Evolutionary conservation across 2,797 vertebrate species (phyloP), one percentile per base, ranked within the genome.

Genomic region (Percopsis omiscomaycus): DNA sequence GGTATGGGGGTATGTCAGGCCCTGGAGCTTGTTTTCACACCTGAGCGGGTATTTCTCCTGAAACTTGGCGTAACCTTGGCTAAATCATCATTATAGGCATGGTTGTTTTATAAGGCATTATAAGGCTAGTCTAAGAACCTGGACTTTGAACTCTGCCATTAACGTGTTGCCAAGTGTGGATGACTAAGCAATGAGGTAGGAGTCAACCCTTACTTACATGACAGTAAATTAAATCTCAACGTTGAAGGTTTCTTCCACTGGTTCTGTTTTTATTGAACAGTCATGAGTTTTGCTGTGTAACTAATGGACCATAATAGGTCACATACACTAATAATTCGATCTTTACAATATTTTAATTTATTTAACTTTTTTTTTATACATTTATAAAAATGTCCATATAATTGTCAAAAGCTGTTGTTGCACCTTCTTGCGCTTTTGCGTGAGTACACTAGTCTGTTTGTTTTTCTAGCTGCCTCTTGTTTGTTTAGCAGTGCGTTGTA

Each of bases 391-490:
- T n/a, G 37, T 61, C 30, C 3, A 58, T 4, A 44, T 16, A 3
- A 15, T 42, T 8, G 37, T 42, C 29, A 42, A 32, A 29, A 15
- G 48, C 55, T 37, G 13, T 12, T 30, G 49, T 49, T 22, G 22
- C 22, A 22, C 15, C 51, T 69, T 61, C 82, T 22, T 82, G 74
- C 86, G 68, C 69, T 4, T 47, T 77, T 76, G 80, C 66, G 65
- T 67, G 73, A 77, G 69, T 44, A 59, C 72, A 61, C 47, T 5
- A 53, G 71, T 37, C 58, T 58, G 47, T 66, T 76, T 85, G 82
- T 87, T 81, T 84, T 89, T 85, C 85, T 77, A 73, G 78, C 69
- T 75, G 54, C 69, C 68, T 84, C 85, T 78, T 86, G 83, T 87
- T 88, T 82, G 74, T 76, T 63, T 74, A 54, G 45, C 66, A 1